Evolutionary conservation across 2,888 invertebrate species (phyloP), one percentile per base, ranked within the genome.

Genomic region (Epinotia brunnichana): DNA sequence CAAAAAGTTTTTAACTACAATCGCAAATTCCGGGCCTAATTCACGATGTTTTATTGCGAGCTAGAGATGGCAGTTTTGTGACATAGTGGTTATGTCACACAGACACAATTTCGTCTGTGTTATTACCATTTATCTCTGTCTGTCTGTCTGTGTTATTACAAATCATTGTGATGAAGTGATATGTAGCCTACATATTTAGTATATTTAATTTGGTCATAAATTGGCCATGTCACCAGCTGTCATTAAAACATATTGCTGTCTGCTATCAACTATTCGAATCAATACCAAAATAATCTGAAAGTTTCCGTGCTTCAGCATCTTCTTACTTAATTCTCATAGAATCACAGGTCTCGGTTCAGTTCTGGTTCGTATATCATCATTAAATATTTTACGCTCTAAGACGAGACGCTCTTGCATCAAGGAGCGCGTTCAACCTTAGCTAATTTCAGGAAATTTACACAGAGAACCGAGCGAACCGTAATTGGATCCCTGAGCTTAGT

Each of bases 401-500:
- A 81, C 85, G 56, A 86, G 85, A 83, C 83, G 83, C 83, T 84
- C 82, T 83, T 81, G 54, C 61, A 72, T 81, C 82, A 83, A 82
- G 80, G 83, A 79, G 82, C 79, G 82, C 85, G 82, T 84, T 86
- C 82, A 85, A 84, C 83, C 86, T 85, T 85, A 82, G 81, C 86
- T 82, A 88, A 87, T 88, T 86, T 81, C 75, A 75, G 81, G 81
- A 84, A 87, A 83, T 82, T 83, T 81, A 80, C 82, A 80, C 84
- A 82, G 78, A 79, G 81, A 80, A 78, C 80, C 82, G 79, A 77
- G 81, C 82, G 82, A 81, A 83, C 77, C 80, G 84, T 87, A 87
- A 87, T 87, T 85, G 86, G 84, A 83, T 82, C 73, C 54, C 74
- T 60, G 66, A 75, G 73, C 73, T 73, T 57, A 70, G 56, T 78